A percentile compares a stretch with the other conserved stretches of the same genome.
Conservation (phyloP, 2,113 vertebrate species). For the Paedocypris sp. region DNA sequence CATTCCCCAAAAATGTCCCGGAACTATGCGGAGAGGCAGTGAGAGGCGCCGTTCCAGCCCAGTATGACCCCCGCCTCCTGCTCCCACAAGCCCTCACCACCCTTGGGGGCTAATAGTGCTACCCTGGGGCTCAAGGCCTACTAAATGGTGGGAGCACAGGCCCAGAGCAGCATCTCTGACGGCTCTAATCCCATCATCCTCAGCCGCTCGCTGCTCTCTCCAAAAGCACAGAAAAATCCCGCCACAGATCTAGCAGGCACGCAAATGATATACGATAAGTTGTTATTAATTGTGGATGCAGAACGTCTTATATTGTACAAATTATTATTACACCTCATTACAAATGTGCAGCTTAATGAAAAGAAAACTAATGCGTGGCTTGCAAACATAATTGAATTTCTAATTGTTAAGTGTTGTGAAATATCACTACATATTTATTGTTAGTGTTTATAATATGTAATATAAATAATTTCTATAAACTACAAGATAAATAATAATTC, state of each 20-base stretch:
- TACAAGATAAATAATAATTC: too few species aligned
- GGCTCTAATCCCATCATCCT: conserved; percentile 2
- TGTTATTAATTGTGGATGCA: conserved; percentile 1
- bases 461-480: too few species aligned
- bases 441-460: too few species aligned
- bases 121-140: background rate
- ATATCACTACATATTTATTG: too few species aligned
- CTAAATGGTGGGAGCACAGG: conserved; percentile 1
- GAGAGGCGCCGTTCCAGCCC: background rate
- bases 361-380: background rate
- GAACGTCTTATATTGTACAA: background rate
- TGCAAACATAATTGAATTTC: background rate
- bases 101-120: background rate
- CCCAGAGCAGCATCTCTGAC: background rate
- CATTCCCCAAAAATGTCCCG: conserved; percentile 34
- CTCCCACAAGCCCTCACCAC: background rate
- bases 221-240: conserved; percentile 4
- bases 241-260: too few species aligned
- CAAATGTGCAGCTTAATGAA: background rate
- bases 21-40: conserved; percentile 4
- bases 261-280: background rate
- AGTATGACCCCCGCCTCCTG: background rate
- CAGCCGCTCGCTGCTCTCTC: background rate
- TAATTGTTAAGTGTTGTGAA: too few species aligned
- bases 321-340: conserved; percentile 4